These are phyloP conservation scores for Exephanes ischioxanthus DNA, from an alignment of 2,888 invertebrate species.

Conservation along the genomic window DNA sequence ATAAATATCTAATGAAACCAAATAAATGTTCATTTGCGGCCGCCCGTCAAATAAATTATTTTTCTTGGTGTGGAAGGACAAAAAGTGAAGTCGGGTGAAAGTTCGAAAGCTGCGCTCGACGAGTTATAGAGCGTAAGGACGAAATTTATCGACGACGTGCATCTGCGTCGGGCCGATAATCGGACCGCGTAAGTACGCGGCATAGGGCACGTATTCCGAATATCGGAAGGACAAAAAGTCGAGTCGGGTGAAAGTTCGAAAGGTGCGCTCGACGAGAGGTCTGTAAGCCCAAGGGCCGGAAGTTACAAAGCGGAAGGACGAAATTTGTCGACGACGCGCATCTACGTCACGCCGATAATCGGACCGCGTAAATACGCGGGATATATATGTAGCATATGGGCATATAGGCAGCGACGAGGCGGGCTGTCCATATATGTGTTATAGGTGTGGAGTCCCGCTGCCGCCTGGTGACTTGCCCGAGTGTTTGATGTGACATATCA, in stretches of 20 bases:
- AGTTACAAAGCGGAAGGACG: slow-evolving; percentile 72
- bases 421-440: slow-evolving; percentile 48
- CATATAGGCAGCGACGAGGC: slow-evolving; percentile 39
- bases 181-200: slow-evolving; percentile 75
- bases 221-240: neutral
- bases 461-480: slow-evolving; percentile 74
- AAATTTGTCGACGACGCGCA: slow-evolving; percentile 76
- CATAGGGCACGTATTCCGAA: neutral
- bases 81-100: slow-evolving; percentile 11
- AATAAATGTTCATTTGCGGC: too few relatives aligned
- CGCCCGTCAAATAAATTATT: too few relatives aligned
- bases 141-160: slow-evolving; percentile 76
- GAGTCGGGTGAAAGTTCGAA: slow-evolving; percentile 24
- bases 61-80: neutral
- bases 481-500: slow-evolving; percentile 82
- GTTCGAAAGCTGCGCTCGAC: neutral
- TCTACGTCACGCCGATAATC: slow-evolving; percentile 79
- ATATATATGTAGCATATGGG: slow-evolving; percentile 19
- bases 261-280: slow-evolving; percentile 7
- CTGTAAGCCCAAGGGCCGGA: slow-evolving; percentile 51
- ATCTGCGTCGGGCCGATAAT: slow-evolving; percentile 78
- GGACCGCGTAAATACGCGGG: slow-evolving; percentile 77
- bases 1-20: too few relatives aligned
- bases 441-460: slow-evolving; percentile 65
- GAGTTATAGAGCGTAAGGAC: slow-evolving; percentile 69